Percentiles rank a stretch among this genome's conserved stretches.
phyloP scores from a whole-genome alignment of 2,113 vertebrate genomes.

The Scomber colias region DNA sequence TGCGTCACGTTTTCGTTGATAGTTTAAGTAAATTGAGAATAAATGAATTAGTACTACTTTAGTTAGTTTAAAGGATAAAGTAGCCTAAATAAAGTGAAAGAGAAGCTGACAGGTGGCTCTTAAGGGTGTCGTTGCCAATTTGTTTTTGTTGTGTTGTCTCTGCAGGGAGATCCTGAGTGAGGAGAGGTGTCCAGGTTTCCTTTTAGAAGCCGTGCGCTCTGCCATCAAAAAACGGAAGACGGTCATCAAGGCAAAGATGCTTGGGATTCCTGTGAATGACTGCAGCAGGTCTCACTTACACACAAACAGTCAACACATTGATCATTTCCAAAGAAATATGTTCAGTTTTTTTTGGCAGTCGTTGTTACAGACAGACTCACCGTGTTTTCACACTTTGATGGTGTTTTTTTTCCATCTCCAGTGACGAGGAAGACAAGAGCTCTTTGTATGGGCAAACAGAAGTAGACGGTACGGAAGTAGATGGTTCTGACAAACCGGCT shows the following conservation, averaged over 20 bases:
- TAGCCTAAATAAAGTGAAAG: too few relatives aligned
- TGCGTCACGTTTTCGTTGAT: constrained; percentile 62
- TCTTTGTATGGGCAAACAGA: constrained; percentile 78
- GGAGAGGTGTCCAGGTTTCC: constrained; percentile 89
- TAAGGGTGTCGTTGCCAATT: neutral
- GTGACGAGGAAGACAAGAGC: constrained; percentile 88
- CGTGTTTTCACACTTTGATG: neutral
- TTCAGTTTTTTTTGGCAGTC: neutral
- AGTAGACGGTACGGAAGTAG: constrained; percentile 71
- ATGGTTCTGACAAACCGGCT: constrained; percentile 82
- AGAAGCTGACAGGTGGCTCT: neutral
- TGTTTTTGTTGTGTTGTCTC: neutral
- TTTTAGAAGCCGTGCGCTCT: constrained; percentile 90
- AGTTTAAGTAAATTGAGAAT: neutral
- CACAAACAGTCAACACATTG: neutral
- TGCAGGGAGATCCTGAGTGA: constrained; percentile 93
- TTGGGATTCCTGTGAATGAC: constrained; percentile 87
- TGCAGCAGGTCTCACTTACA: constrained; percentile 87
- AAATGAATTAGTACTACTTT: too few relatives aligned
- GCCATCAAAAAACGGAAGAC: constrained; percentile 90
- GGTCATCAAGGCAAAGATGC: constrained; percentile 97
- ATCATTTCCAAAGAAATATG: neutral
- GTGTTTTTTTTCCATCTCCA: constrained; percentile 64
- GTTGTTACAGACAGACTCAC: too few relatives aligned
- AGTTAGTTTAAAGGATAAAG: too few relatives aligned